Base-by-base conservation (phyloP, 2,113 vertebrate genomes). In the Gadus chalcogrammus region DNA sequence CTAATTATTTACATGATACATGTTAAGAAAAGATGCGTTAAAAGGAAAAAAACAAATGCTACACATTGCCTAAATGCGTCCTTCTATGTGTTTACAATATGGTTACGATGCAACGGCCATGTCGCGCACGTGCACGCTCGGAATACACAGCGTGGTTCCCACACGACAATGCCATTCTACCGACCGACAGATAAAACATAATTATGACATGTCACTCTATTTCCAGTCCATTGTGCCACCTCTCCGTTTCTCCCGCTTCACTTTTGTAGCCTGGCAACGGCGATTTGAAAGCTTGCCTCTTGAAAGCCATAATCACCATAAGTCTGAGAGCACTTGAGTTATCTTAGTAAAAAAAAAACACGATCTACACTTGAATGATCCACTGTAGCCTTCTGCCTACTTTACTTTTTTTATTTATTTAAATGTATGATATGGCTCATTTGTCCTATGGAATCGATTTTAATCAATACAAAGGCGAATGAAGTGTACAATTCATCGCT, bases 181-280 rank as follows among this genome's bases (percentile, higher is more conserved):
- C 68, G 59, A 67, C 69, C 71, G 64, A 53, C 75, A 72, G 79
- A 88, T 79, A 79, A 48, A 83, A 84, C 62, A 65, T 68, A 81
- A 75, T 89, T 81, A 83, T 60, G 69, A 78, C 82, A 87, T 84
- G 88, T 83, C 84, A 79, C 85, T 90, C 84, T 77, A 80, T 80
- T 84, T 84, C 74, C 79, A 77, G 73, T 67, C 77, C 75, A 86
- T 90, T 88, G 84, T 88, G 84, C 82, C 79, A 75, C 77, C 79
- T 88, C 84, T 82, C 78, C 83, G 82, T 69, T 75, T 83, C 79
- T 85, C 79, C 82, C 71, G 73, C 82, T 88, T 89, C 87, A 88
- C 88, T 88, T 89, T 78, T 68, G 91, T 90, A 86, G 84, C 91
- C 81, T 87, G 86, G 90, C 90, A 92, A 92, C 89, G 18, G 75